Evolutionary conservation across 2,113 vertebrate species (phyloP), one percentile per base, ranked within the genome.

Genomic region (Callospermophilus lateralis): DNA sequence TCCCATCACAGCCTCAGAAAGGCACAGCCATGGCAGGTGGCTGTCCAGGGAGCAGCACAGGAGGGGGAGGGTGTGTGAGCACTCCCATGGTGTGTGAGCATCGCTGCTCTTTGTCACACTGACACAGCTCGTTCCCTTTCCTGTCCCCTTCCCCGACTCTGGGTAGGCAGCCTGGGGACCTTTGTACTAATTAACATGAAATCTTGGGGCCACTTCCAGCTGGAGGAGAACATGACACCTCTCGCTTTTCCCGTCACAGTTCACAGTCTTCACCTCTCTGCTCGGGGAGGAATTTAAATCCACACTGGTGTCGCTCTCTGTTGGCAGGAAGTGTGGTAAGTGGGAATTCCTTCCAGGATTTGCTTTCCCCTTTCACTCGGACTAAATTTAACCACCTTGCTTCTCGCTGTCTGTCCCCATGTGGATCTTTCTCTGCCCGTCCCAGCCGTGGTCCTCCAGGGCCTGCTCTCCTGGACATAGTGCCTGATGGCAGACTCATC

Each of bases 61-160:
- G 28, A 28, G 51, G 67, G 8, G 61, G 48, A n/a, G 32, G 28
- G n/a, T 5, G 39, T 28, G 39, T 34, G 42, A 42, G 72, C 37
- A 0, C 45, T 45, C 45, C 5, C 0, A n/a, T 0, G 45, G n/a
- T 5, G 39, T 28, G 39, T 34, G 42, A 42, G 72, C 37, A 0
- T 16, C 24, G 13, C 0, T 28, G 17, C 0, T 10, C 0, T 15
- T 26, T 58, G 51, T n/a, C 45, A 0, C 2, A 0, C 4, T 68
- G 61, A 51, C 58, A 4, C 61, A n/a, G 74, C 76, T 30, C 32
- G 0, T 30, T 6, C 45, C 45, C 39, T 39, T 39, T 39, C 39
- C 39, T 39, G 39, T 42, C 1, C 58, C 58, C 61, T n/a, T 65
- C n/a, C 70, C 6, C 1, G 20, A 3, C 83, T n/a, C 26, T 0